Base-by-base conservation (phyloP, 64 coral and sea anemone species). In the Cladopsammia gracilis region DNA sequence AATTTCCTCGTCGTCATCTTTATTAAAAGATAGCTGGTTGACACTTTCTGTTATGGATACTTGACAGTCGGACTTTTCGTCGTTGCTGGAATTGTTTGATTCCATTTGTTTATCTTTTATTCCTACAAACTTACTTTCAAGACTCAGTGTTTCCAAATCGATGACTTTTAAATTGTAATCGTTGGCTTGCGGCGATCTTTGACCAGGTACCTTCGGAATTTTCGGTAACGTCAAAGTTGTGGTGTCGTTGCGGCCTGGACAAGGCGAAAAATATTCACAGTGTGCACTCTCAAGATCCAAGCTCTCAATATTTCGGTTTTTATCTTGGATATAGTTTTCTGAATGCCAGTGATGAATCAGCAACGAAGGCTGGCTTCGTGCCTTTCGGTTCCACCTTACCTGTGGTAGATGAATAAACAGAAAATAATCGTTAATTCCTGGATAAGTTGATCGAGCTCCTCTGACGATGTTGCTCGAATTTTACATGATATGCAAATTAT, bases 31-130 rank as follows among this genome's bases (percentile, higher is more conserved):
- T 15, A 82, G 16, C 0, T 10, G 58, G 43, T 64, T 64, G 26
- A 84, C 60, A 65, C 46, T 48, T 24, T 84, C 62, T 50, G 62
- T 68, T 25, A 84, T 25, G 5, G 80, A 66, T 9, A 84, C 43
- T 22, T 67, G 60, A 84, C 80, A 66, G 64, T 66, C 62, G 49
- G 34, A 84, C 23, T 49, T 20, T 47, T 84, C 80, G 4, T 11
- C 44, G 20, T 50, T 16, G 1, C 3, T 42, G 24, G 54, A 25
- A 19, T 25, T 80, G 24, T 0, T 42, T 3, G 57, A 43, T 61
- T 80, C 80, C 80, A 84, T 84, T 18, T 64, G 43, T 62, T 22
- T 20, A 20, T 20, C 62, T 15, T 84, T 53, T 24, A 4, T 64
- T 64, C 20, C 48, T 45, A 67, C 45, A 50, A 66, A 49, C 80